Percentiles rank a stretch among this genome's conserved stretches.
Evolutionary conservation across 1,140 invertebrate genomes (phyloP).

Genomic region (Limonius californicus): DNA sequence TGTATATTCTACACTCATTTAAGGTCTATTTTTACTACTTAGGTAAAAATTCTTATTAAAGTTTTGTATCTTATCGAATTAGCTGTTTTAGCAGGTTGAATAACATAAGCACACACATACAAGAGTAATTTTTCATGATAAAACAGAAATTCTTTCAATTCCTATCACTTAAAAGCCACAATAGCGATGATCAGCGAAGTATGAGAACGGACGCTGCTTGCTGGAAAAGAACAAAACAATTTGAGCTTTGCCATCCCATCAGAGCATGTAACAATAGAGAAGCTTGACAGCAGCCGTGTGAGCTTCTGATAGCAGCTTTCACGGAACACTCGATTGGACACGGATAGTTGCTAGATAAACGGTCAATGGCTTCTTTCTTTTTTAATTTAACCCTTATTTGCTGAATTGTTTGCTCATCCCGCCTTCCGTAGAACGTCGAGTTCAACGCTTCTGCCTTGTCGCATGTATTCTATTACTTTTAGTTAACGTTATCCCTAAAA

Average conservation of each 20-base stretch:
- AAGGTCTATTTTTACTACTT: too few species aligned
- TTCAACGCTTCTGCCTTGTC: too few species aligned
- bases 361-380: neutral
- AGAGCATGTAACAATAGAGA: neutral
- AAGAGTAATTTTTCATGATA: too few species aligned
- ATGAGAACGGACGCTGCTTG: neutral
- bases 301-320: constrained; percentile 1
- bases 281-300: constrained; percentile 1
- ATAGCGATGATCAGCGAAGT: neutral
- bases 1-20: too few species aligned
- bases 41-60: too few species aligned
- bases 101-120: too few species aligned
- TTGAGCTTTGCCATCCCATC: neutral
- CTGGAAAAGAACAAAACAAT: constrained; percentile 1
- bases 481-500: too few species aligned
- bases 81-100: too few species aligned
- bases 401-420: neutral
- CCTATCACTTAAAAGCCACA: neutral
- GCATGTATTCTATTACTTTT: too few species aligned
- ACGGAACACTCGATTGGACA: neutral
- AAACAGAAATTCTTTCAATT: neutral
- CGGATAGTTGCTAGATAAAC: neutral
- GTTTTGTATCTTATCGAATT: neutral
- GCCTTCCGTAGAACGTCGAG: neutral
- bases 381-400: neutral